Percentiles rank a stretch among this genome's conserved stretches.
These are phyloP conservation scores for Triplophysa rosa DNA, from an alignment of 2,113 vertebrate species.

Conservation along the genomic window DNA sequence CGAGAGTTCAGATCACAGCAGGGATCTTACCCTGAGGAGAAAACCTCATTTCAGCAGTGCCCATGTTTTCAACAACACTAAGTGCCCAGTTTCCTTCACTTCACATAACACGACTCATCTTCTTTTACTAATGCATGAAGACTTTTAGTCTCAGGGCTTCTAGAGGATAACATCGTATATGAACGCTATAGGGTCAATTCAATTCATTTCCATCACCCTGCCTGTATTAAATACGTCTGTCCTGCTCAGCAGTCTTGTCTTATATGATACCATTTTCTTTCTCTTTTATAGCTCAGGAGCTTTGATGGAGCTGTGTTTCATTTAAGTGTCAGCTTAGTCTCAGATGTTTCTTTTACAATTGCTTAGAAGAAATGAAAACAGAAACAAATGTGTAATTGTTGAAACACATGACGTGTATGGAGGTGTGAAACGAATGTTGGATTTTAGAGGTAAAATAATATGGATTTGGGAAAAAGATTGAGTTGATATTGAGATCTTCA, in stretches of 20 bases:
- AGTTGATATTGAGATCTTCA: no score
- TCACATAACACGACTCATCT: neutral
- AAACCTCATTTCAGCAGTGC: neutral
- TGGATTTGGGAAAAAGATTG: no score
- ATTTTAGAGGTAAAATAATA: no score
- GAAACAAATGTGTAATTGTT: no score
- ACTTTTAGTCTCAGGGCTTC: neutral
- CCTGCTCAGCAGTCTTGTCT: neutral
- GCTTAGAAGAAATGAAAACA: no score
- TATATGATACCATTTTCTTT: neutral
- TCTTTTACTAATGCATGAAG: neutral
- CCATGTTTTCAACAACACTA: neutral
- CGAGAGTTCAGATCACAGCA: conserved; percentile 2
- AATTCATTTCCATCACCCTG: neutral
- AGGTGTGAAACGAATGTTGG: no score
- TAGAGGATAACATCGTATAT: neutral
- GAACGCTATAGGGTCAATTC: neutral
- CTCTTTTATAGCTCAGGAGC: no score
- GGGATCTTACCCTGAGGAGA: neutral
- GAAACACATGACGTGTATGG: no score
- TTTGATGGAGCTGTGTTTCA: no score
- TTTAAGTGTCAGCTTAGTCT: no score
- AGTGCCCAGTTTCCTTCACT: neutral
- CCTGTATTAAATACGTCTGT: neutral
- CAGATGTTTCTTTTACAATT: no score